Conservation (phyloP, 2,113 vertebrate species). For the Strigops habroptila region DNA sequence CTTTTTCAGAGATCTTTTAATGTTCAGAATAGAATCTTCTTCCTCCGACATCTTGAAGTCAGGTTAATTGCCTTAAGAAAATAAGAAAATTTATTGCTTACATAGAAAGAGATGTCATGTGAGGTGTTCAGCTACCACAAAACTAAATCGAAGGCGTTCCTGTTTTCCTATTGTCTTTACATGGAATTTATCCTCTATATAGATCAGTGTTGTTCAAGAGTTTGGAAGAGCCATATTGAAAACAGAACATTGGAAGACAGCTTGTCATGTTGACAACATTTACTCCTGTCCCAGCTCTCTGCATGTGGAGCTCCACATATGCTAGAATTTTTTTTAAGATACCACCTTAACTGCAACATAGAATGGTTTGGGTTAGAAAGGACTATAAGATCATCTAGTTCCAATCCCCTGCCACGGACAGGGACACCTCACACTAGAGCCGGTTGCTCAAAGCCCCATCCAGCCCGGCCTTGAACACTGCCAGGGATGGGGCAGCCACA, state of each 20-base stretch:
- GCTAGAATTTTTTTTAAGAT: not conserved
- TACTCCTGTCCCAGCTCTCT: not conserved
- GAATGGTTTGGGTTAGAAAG: not conserved
- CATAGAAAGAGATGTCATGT: rapidly evolving
- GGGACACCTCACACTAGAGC: not conserved
- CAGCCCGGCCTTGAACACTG: not conserved
- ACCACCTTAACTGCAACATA: not conserved
- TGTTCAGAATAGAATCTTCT: conserved; percentile 36
- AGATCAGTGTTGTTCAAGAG: not conserved
- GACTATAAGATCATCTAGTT: not conserved
- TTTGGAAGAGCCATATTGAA: not conserved
- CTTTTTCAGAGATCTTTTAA: conserved; percentile 34
- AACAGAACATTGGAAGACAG: not conserved
- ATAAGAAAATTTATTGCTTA: not conserved
- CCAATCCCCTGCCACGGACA: not conserved
- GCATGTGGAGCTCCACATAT: not conserved
- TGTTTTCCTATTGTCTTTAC: not conserved
- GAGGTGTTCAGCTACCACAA: not conserved
- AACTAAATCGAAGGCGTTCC: not conserved
- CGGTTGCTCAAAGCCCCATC: not conserved
- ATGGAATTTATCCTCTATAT: not conserved
- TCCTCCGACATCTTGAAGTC: conserved; percentile 47
- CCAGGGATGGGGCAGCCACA: not conserved
- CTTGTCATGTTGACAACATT: not conserved
- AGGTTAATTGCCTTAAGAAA: not conserved